A percentile compares a stretch with the other conserved stretches of the same genome.
These are phyloP conservation scores for Lampris megalopsis DNA, from an alignment of 2,113 vertebrate genomes.

Conservation along the genomic window DNA sequence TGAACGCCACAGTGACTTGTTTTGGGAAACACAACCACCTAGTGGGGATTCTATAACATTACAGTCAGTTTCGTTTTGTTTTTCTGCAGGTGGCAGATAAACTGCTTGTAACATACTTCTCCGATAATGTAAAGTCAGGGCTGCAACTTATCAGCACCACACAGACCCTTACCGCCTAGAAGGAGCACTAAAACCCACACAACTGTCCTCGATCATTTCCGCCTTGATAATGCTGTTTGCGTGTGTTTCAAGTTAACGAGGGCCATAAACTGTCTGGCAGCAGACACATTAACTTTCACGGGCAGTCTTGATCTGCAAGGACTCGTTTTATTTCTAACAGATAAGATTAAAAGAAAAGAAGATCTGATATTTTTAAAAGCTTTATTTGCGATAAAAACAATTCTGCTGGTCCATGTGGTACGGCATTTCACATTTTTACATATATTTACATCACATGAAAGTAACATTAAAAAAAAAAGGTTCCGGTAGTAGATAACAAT, in stretches of 20 bases:
- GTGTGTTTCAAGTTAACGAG: too few species aligned
- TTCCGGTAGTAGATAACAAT: background rate
- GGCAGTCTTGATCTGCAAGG: too few species aligned
- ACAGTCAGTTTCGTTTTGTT: background rate
- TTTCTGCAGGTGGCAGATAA: too few species aligned
- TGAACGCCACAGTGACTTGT: background rate
- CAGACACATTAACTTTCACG: background rate
- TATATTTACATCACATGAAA: constrained; percentile 48
- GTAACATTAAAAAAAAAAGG: background rate
- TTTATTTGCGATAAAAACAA: constrained; percentile 62
- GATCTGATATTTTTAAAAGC: constrained; percentile 4
- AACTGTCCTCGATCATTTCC: too few species aligned
- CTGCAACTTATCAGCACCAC: too few species aligned
- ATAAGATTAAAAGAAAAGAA: background rate
- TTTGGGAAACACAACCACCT: constrained; percentile 24
- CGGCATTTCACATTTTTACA: constrained; percentile 48
- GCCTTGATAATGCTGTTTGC: too few species aligned
- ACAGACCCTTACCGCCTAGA: too few species aligned
- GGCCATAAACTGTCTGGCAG: background rate
- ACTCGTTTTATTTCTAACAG: background rate
- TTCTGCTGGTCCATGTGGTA: constrained; percentile 10
- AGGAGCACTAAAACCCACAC: too few species aligned
- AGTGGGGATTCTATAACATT: background rate
- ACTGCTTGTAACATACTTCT: too few species aligned
- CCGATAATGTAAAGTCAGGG: too few species aligned